Evolutionary conservation across 2,888 invertebrate genomes (phyloP), one percentile per base, ranked within the genome.

Genomic region (Campaea margaritaria): DNA sequence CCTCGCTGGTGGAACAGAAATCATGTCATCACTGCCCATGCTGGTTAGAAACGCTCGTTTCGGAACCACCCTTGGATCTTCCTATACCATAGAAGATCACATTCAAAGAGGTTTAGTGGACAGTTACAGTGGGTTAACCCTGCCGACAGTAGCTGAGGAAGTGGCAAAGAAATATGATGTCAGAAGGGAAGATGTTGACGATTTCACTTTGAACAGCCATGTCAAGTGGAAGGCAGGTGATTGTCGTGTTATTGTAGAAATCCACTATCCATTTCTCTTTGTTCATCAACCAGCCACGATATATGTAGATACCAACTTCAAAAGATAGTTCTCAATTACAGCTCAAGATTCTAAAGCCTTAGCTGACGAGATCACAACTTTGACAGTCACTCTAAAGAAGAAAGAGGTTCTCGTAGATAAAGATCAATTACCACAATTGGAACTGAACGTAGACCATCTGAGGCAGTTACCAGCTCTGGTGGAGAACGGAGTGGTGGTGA

Each of bases 21-120:
- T 96, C 78, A 99, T 99, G 99, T 97, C 97, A 3, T 95, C 97
- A 74, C 86, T 96, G 8, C 99, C 99, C 0, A 96, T 96, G 81
- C 93, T 96, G 16, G 96, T 96, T 0, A 93, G 99, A 57, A 95
- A 96, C 75, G 91, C 96, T n/a, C 94, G 99, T 38, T 99, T 97
- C 84, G 99, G 99, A 4, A 96, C 97, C 8, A 92, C 94, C 0
- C 91, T 99, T 0, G 99, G 99, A 0, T 86, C 90, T 14, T 94
- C 95, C 49, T 94, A 95, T 57, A 88, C 93, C 74, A 85, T 99
- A 39, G 99, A 99, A 88, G 99, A 99, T 83, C 81, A 86, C 27
- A 81, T 89, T 13, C 83, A 83, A 53, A 79, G 63, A 9, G 76
- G 82, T 36, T 70, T 82, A 88, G 96, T 57, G 0, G 99, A 99